Conservation (phyloP, 37 sponge, comb jelly and placozoan genomes). For the Oopsacas minuta region DNA sequence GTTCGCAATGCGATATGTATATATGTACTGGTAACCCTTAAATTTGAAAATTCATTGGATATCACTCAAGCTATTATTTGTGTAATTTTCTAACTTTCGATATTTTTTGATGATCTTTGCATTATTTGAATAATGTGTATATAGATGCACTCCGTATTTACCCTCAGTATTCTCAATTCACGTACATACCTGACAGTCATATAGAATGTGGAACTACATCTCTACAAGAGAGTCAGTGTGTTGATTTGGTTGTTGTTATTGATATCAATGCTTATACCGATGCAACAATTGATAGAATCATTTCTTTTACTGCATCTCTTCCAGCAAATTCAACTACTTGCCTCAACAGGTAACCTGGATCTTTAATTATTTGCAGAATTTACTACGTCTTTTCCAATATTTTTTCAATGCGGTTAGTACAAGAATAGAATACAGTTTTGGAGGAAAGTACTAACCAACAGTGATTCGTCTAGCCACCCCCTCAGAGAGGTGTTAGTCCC, state of each 20-base stretch:
- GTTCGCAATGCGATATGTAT: too few species aligned
- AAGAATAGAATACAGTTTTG: too few species aligned
- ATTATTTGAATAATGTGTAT: neutral
- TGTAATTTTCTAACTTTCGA: neutral
- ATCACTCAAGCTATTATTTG: too few species aligned
- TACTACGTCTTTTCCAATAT: too few species aligned
- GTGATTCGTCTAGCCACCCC: too few species aligned
- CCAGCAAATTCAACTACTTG: neutral
- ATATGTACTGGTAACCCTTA: too few species aligned
- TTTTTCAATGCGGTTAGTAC: too few species aligned
- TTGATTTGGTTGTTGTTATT: neutral
- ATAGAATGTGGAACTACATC: neutral
- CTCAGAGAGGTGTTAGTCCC: too few species aligned
- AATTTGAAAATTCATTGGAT: too few species aligned
- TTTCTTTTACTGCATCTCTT: neutral
- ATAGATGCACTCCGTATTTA: neutral
- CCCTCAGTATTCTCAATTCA: slow-evolving; percentile 3
- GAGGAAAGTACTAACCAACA: too few species aligned
- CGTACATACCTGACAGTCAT: neutral
- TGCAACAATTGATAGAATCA: neutral
- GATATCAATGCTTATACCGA: neutral
- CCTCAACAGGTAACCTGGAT: neutral
- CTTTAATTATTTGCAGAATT: too few species aligned
- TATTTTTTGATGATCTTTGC: neutral
- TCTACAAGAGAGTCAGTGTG: neutral